These are phyloP conservation scores for Clamator glandarius DNA, from an alignment of 2,797 vertebrate genomes.

Conservation along the genomic window DNA sequence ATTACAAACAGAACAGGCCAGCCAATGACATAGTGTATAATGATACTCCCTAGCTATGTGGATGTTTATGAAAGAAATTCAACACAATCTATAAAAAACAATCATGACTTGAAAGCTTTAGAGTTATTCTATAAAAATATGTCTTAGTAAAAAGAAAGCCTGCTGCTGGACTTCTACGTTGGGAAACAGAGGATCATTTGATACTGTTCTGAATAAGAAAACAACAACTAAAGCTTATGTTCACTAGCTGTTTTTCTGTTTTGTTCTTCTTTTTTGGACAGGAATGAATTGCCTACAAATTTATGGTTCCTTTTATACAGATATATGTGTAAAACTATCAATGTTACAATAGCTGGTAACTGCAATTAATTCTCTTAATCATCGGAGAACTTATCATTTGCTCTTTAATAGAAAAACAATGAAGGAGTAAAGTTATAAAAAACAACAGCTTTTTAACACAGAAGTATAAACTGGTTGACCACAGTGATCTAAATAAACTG, in stretches of 20 bases:
- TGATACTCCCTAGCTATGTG: neutral
- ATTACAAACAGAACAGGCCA: neutral
- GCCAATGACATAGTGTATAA: neutral
- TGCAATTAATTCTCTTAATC: neutral
- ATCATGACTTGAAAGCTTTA: neutral
- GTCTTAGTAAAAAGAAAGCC: neutral
- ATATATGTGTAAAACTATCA: neutral
- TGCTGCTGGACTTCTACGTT: neutral
- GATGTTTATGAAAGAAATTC: neutral
- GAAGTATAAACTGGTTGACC: neutral
- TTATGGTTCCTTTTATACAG: neutral
- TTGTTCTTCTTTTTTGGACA: neutral
- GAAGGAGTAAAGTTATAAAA: neutral
- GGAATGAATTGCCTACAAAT: neutral
- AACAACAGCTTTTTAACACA: neutral
- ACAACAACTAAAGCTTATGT: neutral
- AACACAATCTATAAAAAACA: neutral
- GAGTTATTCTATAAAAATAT: neutral
- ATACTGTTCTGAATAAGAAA: neutral
- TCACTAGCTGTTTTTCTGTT: neutral
- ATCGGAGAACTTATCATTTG: neutral
- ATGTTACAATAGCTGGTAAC: neutral
- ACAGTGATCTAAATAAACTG: neutral
- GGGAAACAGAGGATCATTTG: neutral
- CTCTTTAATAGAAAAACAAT: neutral